Percentiles rank a stretch among this genome's conserved stretches.
Evolutionary conservation across 2,113 vertebrate genomes (phyloP).

Genomic region (Steatornis caripensis): DNA sequence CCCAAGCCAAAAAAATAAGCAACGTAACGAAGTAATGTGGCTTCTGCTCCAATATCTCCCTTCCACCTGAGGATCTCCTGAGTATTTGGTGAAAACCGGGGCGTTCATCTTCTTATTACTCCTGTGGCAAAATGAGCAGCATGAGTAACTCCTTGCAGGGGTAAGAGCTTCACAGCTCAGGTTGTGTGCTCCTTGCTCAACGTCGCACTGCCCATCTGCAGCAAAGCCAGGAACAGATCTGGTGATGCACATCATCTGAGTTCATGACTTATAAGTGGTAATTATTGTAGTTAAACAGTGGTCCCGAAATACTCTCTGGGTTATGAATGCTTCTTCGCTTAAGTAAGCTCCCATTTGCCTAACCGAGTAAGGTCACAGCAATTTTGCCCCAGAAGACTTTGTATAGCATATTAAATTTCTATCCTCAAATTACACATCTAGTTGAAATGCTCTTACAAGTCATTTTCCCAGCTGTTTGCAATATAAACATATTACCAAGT

Average conservation of each 20-base stretch:
- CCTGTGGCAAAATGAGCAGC: neutral
- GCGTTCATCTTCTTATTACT: neutral
- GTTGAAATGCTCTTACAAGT: conserved; percentile 7
- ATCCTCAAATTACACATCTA: neutral
- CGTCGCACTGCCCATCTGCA: neutral
- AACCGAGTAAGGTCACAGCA: neutral
- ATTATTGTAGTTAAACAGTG: conserved; percentile 8
- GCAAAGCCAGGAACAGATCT: neutral
- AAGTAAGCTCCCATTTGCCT: neutral
- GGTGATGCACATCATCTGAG: neutral
- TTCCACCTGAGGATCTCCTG: neutral
- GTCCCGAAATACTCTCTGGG: neutral
- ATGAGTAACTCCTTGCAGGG: neutral
- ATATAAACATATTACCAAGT: neutral
- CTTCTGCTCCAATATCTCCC: neutral
- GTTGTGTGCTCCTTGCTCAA: neutral
- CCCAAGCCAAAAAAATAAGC: neutral
- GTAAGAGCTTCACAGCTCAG: neutral
- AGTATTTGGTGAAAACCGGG: neutral
- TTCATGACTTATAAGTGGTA: neutral
- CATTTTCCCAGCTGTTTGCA: neutral
- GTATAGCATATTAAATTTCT: neutral
- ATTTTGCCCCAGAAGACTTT: neutral
- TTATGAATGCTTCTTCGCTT: neutral
- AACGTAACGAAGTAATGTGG: neutral